Percentiles rank a stretch among this genome's conserved stretches.
phyloP scores from a whole-genome alignment of 1,140 invertebrate species.

The Bacillus rossius region DNA sequence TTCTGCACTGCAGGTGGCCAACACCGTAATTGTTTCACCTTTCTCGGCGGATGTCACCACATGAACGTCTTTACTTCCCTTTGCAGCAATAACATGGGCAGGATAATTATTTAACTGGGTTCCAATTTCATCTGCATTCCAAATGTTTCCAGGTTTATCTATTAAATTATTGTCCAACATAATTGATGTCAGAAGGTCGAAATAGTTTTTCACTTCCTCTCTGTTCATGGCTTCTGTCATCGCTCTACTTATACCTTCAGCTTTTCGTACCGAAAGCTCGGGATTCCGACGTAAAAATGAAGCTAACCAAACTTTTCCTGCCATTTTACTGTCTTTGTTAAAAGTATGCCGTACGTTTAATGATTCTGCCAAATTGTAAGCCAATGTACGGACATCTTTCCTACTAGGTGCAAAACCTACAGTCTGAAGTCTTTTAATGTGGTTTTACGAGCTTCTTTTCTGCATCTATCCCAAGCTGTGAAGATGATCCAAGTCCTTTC shows the following conservation, averaged over 20 bases:
- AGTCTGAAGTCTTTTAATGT: no score
- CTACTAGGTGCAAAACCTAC: no score
- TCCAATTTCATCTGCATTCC: slow-evolving; percentile 41
- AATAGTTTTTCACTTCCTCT: slow-evolving; percentile 31
- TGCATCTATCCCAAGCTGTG: no score
- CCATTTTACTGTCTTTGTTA: slow-evolving; percentile 10
- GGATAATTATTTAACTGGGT: no score
- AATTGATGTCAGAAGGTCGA: slow-evolving; percentile 28
- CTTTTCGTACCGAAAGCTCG: slow-evolving; percentile 25
- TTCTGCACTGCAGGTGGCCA: slow-evolving; percentile 25
- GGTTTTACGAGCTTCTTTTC: no score
- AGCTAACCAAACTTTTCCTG: slow-evolving; percentile 23
- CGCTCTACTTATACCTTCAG: no score
- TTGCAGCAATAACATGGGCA: no score
- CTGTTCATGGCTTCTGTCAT: slow-evolving; percentile 25
- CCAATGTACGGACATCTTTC: no score
- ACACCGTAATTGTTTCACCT: slow-evolving; percentile 36
- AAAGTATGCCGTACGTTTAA: background rate
- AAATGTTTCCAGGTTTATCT: slow-evolving; percentile 36
- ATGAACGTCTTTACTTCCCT: no score
- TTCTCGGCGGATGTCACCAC: no score
- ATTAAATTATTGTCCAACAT: slow-evolving; percentile 32
- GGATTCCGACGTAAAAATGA: slow-evolving; percentile 15
- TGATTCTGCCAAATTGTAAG: background rate
- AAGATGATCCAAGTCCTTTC: no score